Evolutionary conservation across 2,888 invertebrate genomes (phyloP).

Genomic region (Apodemia duryi): DNA sequence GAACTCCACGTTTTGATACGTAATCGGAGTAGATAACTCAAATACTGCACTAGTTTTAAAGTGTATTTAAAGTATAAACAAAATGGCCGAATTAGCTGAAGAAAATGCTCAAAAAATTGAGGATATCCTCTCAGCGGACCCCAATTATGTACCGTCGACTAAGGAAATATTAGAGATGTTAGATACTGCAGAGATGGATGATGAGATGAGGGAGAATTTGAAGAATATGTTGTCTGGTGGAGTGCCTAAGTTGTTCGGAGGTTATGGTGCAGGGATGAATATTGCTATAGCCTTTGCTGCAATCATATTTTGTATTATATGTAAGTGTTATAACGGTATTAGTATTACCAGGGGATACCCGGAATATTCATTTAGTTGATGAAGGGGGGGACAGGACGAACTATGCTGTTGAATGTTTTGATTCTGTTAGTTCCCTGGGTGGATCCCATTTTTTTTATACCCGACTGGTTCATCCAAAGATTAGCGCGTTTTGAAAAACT

Average conservation of each 20-base stretch:
- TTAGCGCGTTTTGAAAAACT: too few species aligned
- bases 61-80: conserved; percentile 8
- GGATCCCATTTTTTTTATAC: too few species aligned
- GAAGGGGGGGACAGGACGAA: too few species aligned
- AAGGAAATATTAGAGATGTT: conserved; percentile 80
- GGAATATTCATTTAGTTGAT: too few species aligned
- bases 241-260: conserved; percentile 55
- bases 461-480: too few species aligned
- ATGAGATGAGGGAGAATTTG: conserved; percentile 81
- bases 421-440: too few species aligned
- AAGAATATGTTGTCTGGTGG: conserved; percentile 70
- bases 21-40: conserved; percentile 23
- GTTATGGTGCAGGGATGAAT: conserved; percentile 39
- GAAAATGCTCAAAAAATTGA: conserved; percentile 42
- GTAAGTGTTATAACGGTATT: conserved; percentile 50
- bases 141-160: conserved; percentile 62
- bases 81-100: conserved; percentile 37
- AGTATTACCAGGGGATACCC: not conserved
- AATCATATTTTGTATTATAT: conserved; percentile 51
- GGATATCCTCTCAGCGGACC: conserved; percentile 51
- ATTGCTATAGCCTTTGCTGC: conserved; percentile 52
- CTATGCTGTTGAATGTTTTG: too few species aligned
- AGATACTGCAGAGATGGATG: conserved; percentile 78
- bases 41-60: conserved; percentile 2
- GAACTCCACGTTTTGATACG: conserved; percentile 42